These are phyloP conservation scores for Rhinopithecus roxellana DNA, from an alignment of 2,113 vertebrate species.

Conservation along the genomic window DNA sequence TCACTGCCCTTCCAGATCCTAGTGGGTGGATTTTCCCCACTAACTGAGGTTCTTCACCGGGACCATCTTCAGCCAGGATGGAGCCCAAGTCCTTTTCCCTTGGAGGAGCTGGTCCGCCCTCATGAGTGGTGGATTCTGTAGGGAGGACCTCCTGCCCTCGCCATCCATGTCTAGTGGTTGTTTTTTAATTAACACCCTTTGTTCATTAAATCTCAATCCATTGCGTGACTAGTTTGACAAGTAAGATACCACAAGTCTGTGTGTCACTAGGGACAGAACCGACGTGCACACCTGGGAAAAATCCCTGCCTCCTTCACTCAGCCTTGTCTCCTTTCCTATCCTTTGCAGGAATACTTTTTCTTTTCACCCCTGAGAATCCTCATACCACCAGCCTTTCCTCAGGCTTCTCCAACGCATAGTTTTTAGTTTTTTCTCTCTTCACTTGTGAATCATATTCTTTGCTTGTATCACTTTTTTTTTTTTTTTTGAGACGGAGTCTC, in stretches of 20 bases:
- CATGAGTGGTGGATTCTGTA: not conserved
- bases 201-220: not conserved
- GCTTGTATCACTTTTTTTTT: not conserved
- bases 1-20: not conserved
- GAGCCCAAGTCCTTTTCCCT: not conserved
- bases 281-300: not conserved
- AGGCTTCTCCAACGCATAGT: not conserved
- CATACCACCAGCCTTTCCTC: rapidly evolving
- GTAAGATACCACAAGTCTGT: not conserved
- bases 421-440: not conserved
- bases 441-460: not conserved
- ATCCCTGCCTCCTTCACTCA: not conserved
- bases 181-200: not conserved
- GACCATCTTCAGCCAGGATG: not conserved
- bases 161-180: not conserved
- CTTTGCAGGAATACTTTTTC: not conserved
- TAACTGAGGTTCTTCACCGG: not conserved
- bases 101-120: not conserved
- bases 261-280: not conserved
- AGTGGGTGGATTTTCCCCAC: not conserved
- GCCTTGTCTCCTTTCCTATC: not conserved
- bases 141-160: not conserved
- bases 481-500: too few relatives aligned
- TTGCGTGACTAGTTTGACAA: not conserved
- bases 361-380: not conserved